A percentile compares a stretch with the other conserved stretches of the same genome.
These are phyloP conservation scores for Hyalella azteca DNA, from an alignment of 2,888 invertebrate species.

Conservation along the genomic window DNA sequence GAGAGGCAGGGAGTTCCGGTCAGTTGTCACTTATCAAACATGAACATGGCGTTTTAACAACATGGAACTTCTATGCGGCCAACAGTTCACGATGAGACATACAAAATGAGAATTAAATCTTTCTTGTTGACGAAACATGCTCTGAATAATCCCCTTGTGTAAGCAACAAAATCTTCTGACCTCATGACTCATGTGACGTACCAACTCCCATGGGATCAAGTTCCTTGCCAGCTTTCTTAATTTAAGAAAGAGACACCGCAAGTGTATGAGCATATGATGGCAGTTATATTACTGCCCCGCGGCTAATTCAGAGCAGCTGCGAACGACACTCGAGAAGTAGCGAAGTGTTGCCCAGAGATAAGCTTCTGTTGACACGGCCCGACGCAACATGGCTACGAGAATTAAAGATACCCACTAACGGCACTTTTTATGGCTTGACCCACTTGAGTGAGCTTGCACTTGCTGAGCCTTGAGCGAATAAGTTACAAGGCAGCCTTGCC, in stretches of 20 bases:
- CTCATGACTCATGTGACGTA: too few species aligned
- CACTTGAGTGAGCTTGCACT: not conserved
- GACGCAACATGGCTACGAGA: slow-evolving; percentile 20
- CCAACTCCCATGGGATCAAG: slow-evolving; percentile 1
- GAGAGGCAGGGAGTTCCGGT: too few species aligned
- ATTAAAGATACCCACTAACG: slow-evolving; percentile 4
- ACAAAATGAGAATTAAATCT: too few species aligned
- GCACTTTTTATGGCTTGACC: slow-evolving; percentile 9
- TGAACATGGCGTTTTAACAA: too few species aligned
- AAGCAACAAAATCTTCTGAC: too few species aligned
- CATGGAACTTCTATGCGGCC: too few species aligned
- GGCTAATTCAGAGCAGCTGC: not conserved
- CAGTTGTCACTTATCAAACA: too few species aligned
- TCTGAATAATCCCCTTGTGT: too few species aligned
- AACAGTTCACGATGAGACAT: too few species aligned
- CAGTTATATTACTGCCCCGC: too few species aligned
- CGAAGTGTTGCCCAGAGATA: not conserved
- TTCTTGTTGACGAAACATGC: too few species aligned
- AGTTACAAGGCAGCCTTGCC: too few species aligned
- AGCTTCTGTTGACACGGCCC: not conserved
- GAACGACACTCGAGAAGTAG: not conserved
- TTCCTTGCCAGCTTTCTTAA: slow-evolving; percentile 1
- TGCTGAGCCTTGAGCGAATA: not conserved
- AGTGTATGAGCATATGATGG: not conserved
- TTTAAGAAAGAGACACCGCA: not conserved